Conservation (phyloP, 1,140 invertebrate species). For the Battus philenor region DNA sequence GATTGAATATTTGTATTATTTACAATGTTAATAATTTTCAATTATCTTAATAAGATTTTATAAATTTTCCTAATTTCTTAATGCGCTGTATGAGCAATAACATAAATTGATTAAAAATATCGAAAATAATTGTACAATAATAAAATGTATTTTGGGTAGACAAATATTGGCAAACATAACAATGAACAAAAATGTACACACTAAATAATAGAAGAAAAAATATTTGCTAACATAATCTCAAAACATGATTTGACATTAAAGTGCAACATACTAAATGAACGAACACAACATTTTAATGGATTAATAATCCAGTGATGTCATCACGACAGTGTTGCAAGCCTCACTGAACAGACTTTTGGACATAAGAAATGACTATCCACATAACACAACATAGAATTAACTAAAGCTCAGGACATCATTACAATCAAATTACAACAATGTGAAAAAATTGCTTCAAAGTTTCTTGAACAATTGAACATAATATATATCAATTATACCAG, state of each 20-base stretch:
- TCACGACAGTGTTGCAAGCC: not conserved
- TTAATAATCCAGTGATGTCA: slow-evolving; percentile 20
- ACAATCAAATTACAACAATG: too few species aligned
- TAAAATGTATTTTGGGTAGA: slow-evolving; percentile 54
- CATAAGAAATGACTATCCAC: too few species aligned
- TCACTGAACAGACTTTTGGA: too few species aligned
- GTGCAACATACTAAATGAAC: slow-evolving; percentile 13
- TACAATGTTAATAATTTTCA: slow-evolving; percentile 55
- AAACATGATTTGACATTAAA: slow-evolving; percentile 22
- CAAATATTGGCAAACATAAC: slow-evolving; percentile 67
- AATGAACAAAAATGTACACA: slow-evolving; percentile 48
- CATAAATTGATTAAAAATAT: slow-evolving; percentile 51
- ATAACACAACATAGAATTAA: too few species aligned
- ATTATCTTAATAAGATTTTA: slow-evolving; percentile 59
- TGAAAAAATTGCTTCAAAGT: too few species aligned
- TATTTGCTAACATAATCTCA: slow-evolving; percentile 59
- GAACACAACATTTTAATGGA: slow-evolving; percentile 22
- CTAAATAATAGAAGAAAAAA: slow-evolving; percentile 36
- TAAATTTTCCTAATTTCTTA: slow-evolving; percentile 62
- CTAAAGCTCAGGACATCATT: too few species aligned
- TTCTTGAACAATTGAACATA: too few species aligned
- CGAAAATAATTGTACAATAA: slow-evolving; percentile 54
- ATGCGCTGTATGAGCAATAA: slow-evolving; percentile 60
- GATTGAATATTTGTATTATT: slow-evolving; percentile 57
- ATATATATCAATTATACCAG: too few species aligned